Conservation (phyloP, 2,113 vertebrate genomes). For the Ia io region DNA sequence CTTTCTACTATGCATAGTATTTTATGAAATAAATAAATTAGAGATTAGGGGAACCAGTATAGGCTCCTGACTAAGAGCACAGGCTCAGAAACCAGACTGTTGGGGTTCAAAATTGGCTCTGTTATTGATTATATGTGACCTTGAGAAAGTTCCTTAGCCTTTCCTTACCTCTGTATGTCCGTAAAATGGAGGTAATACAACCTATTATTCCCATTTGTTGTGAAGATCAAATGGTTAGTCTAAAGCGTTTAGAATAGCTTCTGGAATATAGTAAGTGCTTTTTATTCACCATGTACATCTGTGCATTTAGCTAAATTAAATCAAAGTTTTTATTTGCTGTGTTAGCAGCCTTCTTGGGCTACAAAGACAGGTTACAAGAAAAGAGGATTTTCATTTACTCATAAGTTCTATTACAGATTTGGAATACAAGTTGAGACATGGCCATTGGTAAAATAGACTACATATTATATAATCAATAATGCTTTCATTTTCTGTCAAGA, state of each 20-base stretch:
- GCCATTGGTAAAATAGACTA: constrained; percentile 10
- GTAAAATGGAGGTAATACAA: background rate
- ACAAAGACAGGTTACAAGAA: background rate
- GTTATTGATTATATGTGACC: background rate
- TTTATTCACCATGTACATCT: background rate
- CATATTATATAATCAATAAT: background rate
- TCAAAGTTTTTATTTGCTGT: background rate
- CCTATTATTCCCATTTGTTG: background rate
- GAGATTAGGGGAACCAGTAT: background rate
- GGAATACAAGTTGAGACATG: background rate
- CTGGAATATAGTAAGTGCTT: background rate
- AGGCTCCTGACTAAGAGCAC: background rate
- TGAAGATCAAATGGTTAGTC: background rate
- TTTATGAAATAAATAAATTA: background rate
- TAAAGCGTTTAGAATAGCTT: background rate
- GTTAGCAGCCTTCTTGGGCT: background rate
- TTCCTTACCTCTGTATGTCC: background rate
- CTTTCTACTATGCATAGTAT: background rate
- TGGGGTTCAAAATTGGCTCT: background rate
- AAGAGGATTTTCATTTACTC: constrained; percentile 15
- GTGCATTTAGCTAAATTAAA: constrained; percentile 20
- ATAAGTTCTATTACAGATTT: background rate
- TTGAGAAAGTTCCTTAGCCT: background rate
- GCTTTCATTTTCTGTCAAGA: background rate
- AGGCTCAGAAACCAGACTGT: background rate